These are phyloP conservation scores for Miichthys miiuy DNA, from an alignment of 2,797 vertebrate genomes.

Conservation along the genomic window DNA sequence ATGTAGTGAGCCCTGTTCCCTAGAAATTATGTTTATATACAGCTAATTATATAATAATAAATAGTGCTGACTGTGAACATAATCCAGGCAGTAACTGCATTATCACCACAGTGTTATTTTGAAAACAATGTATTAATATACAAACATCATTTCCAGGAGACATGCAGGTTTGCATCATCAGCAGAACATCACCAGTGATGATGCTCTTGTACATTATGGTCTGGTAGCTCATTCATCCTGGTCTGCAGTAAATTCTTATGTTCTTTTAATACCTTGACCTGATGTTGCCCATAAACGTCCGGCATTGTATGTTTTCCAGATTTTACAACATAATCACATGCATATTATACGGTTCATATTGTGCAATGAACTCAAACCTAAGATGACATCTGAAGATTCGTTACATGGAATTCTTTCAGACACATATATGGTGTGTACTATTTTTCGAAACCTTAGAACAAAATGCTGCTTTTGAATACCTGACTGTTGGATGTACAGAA, in stretches of 20 bases:
- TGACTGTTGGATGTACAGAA: background rate
- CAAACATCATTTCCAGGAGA: no score
- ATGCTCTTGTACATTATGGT: slow-evolving; percentile 4
- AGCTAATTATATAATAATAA: no score
- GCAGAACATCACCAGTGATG: background rate
- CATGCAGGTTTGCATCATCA: background rate
- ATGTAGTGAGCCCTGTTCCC: background rate
- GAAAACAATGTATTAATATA: no score
- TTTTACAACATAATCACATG: background rate
- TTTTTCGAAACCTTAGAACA: slow-evolving; percentile 12
- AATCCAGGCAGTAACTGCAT: no score
- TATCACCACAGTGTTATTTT: no score
- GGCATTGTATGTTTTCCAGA: background rate
- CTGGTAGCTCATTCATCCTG: background rate
- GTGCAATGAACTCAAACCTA: background rate
- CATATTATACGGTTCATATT: background rate
- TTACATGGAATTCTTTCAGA: slow-evolving; percentile 16
- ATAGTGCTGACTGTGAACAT: no score
- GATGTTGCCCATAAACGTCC: background rate
- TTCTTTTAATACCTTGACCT: slow-evolving; percentile 1
- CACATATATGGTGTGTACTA: background rate
- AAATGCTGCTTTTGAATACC: background rate
- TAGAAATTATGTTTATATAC: no score
- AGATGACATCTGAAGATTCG: background rate
- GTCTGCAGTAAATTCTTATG: background rate